Evolutionary conservation across 2,888 invertebrate species (phyloP).

Genomic region (Platycheirus rosarum): DNA sequence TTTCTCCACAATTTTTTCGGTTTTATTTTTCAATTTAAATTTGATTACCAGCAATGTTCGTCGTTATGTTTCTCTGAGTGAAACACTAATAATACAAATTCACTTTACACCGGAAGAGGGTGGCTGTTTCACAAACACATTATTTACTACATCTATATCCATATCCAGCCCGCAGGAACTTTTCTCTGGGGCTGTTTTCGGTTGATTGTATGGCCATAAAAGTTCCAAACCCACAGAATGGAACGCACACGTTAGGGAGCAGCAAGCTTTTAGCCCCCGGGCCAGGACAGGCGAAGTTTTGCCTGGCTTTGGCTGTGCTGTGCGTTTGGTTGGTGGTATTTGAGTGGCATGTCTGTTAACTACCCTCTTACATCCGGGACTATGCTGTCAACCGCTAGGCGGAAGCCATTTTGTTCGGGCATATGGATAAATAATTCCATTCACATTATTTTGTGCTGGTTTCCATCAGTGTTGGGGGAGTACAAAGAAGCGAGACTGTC

Average conservation of each 20-base stretch:
- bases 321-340: no score
- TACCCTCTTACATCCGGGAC: constrained; percentile 33
- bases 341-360: constrained; percentile 50
- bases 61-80: constrained; percentile 66
- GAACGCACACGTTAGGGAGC: constrained; percentile 46
- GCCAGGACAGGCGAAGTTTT: not conserved
- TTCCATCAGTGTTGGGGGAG: constrained; percentile 24
- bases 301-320: no score
- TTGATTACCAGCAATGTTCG: constrained; percentile 59
- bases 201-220: constrained; percentile 65
- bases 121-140: constrained; percentile 22
- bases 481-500: constrained; percentile 13
- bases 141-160: no score
- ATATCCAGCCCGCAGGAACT: constrained; percentile 25
- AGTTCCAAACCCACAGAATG: constrained; percentile 39
- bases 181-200: constrained; percentile 38
- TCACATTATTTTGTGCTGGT: constrained; percentile 41
- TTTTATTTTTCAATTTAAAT: constrained; percentile 69
- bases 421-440: constrained; percentile 58
- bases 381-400: constrained; percentile 22
- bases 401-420: constrained; percentile 60
- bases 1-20: constrained; percentile 25
- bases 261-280: constrained; percentile 19
- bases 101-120: constrained; percentile 43
- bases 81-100: constrained; percentile 64